Conservation (phyloP, 2,113 vertebrate genomes). For the Hypomesus transpacificus region DNA sequence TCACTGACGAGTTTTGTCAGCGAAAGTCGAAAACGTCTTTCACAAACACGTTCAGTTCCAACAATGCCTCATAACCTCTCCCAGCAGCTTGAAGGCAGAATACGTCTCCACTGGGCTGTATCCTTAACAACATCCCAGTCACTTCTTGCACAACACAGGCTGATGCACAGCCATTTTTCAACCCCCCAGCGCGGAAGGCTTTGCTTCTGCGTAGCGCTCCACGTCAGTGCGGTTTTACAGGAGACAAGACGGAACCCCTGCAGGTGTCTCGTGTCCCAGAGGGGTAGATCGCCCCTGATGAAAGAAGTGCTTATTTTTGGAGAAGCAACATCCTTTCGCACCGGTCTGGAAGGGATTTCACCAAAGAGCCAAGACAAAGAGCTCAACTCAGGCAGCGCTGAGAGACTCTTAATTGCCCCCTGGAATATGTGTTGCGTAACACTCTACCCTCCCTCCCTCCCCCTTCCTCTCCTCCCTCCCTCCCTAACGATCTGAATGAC, state of each 20-base stretch:
- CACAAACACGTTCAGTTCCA: no score
- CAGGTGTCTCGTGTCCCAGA: constrained; percentile 36
- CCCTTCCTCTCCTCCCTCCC: no score
- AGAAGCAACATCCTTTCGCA: background rate
- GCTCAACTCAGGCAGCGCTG: constrained; percentile 30
- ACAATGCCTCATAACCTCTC: background rate
- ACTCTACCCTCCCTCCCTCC: background rate
- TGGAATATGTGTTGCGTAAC: constrained; percentile 23
- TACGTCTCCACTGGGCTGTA: background rate
- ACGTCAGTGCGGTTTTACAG: constrained; percentile 17
- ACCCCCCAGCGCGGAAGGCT: background rate
- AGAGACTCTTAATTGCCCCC: constrained; percentile 12
- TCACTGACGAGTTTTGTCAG: background rate
- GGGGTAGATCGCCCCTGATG: constrained; percentile 12
- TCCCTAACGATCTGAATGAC: no score
- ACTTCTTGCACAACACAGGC: background rate
- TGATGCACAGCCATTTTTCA: constrained; percentile 9
- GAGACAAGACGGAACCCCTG: constrained; percentile 26
- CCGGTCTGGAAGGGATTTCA: constrained; percentile 28
- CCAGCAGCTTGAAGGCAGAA: background rate
- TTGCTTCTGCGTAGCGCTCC: background rate
- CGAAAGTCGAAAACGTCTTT: background rate
- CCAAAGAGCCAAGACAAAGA: constrained; percentile 16
- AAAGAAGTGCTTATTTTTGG: constrained; percentile 44
- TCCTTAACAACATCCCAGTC: background rate